These are phyloP conservation scores for Umimayanthus chanpuru DNA, from an alignment of 92 coral and sea anemone species.

Conservation along the genomic window DNA sequence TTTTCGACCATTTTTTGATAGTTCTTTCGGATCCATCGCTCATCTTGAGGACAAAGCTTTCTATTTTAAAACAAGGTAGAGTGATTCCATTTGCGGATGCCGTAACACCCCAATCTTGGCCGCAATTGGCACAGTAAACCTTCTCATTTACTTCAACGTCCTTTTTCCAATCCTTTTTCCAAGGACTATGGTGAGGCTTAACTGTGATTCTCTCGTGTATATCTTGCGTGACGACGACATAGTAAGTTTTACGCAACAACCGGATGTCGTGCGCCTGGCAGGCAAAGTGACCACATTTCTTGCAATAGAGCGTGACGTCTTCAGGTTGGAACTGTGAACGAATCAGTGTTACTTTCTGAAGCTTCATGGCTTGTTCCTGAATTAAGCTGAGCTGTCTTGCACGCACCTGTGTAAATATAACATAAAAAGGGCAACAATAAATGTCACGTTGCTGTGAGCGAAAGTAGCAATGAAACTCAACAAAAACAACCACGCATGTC, in stretches of 20 bases:
- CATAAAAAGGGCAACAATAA: too few relatives aligned
- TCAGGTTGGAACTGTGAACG: conserved; percentile 40
- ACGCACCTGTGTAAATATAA: conserved; percentile 6
- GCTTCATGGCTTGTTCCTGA: background rate
- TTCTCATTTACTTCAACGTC: conserved; percentile 39
- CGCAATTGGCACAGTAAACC: conserved; percentile 56
- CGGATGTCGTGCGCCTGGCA: conserved; percentile 64
- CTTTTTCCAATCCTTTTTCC: conserved; percentile 5
- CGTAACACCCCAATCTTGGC: conserved; percentile 64
- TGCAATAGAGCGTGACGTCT: conserved; percentile 58
- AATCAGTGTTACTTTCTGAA: background rate
- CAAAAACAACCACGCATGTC: too few relatives aligned
- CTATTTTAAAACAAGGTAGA: conserved; percentile 60
- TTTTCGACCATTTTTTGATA: conserved; percentile 41
- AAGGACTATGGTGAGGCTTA: conserved; percentile 59
- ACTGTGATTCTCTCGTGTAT: conserved; percentile 44
- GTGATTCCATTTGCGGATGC: conserved; percentile 44
- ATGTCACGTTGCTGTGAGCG: too few relatives aligned
- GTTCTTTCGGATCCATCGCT: background rate
- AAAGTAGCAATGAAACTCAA: too few relatives aligned
- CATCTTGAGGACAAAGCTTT: conserved; percentile 46
- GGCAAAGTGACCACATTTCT: conserved; percentile 52
- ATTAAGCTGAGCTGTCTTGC: conserved; percentile 1
- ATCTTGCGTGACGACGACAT: conserved; percentile 48
- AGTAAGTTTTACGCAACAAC: conserved; percentile 5